These are phyloP conservation scores for Laticauda colubrina DNA, from an alignment of 2,113 vertebrate genomes.

Conservation along the genomic window DNA sequence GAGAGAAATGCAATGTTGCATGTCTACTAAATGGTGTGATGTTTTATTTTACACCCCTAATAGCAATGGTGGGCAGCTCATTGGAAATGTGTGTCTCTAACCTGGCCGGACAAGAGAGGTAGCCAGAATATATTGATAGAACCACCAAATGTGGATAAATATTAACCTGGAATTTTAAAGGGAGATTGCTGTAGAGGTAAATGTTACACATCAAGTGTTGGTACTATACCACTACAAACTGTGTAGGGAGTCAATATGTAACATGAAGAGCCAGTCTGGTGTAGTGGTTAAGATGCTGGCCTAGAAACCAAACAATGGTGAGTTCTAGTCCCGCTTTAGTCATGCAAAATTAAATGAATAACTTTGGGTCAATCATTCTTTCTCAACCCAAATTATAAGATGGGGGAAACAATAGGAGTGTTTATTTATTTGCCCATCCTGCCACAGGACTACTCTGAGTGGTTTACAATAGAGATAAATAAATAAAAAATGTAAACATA, in stretches of 20 bases:
- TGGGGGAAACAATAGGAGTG: neutral
- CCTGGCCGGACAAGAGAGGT: neutral
- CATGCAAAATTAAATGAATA: neutral
- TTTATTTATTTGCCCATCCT: neutral
- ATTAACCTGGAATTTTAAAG: too few relatives aligned
- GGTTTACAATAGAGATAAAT: neutral
- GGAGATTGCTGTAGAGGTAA: neutral
- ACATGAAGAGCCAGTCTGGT: neutral
- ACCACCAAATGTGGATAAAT: neutral
- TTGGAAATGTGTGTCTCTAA: conserved; percentile 1
- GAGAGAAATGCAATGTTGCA: neutral
- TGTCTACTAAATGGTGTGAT: neutral
- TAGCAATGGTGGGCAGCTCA: neutral
- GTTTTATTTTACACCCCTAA: neutral
- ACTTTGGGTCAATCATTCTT: neutral
- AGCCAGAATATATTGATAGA: neutral
- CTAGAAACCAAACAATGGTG: neutral
- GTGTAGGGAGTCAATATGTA: neutral
- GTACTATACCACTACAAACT: neutral
- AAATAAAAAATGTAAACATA: neutral
- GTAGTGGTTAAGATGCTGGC: neutral
- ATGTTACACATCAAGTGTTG: neutral
- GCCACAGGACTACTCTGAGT: neutral
- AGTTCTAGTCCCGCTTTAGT: neutral
- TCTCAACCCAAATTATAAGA: neutral